Base-by-base conservation (phyloP, 2,113 vertebrate species). In the Blennius ocellaris region DNA sequence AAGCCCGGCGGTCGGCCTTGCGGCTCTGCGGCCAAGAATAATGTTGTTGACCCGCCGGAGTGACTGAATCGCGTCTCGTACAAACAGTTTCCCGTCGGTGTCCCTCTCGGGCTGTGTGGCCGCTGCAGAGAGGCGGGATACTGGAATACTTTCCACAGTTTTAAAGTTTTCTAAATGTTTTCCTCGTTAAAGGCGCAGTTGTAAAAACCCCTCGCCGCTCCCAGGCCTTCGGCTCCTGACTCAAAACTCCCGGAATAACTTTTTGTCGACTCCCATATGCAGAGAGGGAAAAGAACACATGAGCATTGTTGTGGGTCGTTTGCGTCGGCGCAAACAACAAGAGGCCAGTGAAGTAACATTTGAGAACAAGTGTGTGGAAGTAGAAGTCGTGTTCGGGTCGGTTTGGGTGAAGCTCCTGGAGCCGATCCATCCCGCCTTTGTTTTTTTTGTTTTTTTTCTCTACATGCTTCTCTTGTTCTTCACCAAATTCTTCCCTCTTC, bases 11-110 rank as follows among this genome's bases (percentile, higher is more conserved):
- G 55, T 61, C 61, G 75, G 68, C 60, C 72, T 69, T 79, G 53
- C 55, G 70, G 54, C 80, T 84, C 61, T 39, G 30, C 7, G 58
- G 88, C 88, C 84, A 87, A 87, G 78, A 88, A 85, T 76, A 86
- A 86, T 82, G 74, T 52, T 67, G 80, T 84, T 82, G 76, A 76
- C 81, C 80, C 62, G 48, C 49, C 43, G 47, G 60, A 87, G 78
- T 30, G 14, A 76, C 69, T 66, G 54, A 70, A 75, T 76, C 59
- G 67, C 67, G 48, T 51, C 76, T 79, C 83, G 68, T 77, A 6
- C 69, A 87, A 85, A 87, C 82, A 81, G 51, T 41, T 30, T 60
- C 75, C 37, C 63, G 17, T 63, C 21, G 48, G 45, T 73, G 67
- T 69, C 40, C 39, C 45, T 73, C 59, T 59, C 5, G 73, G 37